phyloP scores from a whole-genome alignment of 1,140 invertebrate genomes.

The Orchestia grillus region DNA sequence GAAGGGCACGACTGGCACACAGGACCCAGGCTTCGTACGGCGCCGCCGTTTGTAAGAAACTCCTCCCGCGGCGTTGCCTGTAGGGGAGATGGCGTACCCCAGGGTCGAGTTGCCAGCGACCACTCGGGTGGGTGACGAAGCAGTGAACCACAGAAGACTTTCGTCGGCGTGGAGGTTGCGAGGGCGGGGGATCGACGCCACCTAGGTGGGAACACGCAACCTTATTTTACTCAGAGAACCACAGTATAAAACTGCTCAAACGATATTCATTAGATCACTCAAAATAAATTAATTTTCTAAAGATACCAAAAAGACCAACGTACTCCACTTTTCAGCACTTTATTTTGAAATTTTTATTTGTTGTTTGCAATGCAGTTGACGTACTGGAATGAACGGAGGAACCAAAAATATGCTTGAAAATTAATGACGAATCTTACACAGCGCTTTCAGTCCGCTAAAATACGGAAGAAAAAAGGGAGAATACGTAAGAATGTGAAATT shows the following conservation, averaged over 20 bases:
- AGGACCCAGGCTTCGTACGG: constrained; percentile 29
- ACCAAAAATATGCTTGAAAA: too few species aligned
- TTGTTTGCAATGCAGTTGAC: too few species aligned
- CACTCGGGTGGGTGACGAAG: neutral
- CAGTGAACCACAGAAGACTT: constrained; percentile 14
- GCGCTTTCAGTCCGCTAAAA: too few species aligned
- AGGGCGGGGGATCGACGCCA: constrained; percentile 2
- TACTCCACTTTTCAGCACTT: too few species aligned
- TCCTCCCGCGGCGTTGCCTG: neutral
- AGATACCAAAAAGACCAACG: neutral
- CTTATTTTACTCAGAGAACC: neutral
- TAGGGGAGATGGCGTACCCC: neutral
- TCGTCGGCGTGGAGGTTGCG: constrained; percentile 9
- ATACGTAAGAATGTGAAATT: too few species aligned
- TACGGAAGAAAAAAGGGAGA: too few species aligned
- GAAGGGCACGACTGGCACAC: constrained; percentile 39
- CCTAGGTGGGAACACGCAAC: neutral
- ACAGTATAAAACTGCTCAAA: neutral
- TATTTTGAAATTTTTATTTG: too few species aligned
- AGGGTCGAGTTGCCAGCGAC: neutral
- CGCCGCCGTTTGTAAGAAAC: constrained; percentile 3
- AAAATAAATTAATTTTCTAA: neutral
- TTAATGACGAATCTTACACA: too few species aligned
- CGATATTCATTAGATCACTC: neutral
- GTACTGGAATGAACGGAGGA: too few species aligned